These are phyloP conservation scores for Steatocranus sp. DNA, from an alignment of 2,797 vertebrate genomes.

Conservation along the genomic window DNA sequence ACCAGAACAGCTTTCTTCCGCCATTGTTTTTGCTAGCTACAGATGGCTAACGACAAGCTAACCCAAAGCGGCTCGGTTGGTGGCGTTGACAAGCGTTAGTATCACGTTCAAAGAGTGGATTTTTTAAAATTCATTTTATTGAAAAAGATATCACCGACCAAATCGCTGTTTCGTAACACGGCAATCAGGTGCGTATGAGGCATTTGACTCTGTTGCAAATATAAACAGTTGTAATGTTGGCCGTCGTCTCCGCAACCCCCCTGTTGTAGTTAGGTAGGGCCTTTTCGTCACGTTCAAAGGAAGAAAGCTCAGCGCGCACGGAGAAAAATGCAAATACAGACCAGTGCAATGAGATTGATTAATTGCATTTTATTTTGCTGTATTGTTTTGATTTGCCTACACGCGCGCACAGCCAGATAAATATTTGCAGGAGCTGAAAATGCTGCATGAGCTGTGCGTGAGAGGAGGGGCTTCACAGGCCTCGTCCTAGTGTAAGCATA, in stretches of 20 bases:
- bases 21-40: background rate
- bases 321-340: background rate
- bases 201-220: background rate
- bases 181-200: constrained; percentile 10
- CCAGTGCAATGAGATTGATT: accelerated
- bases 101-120: background rate
- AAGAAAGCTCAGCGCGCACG: background rate
- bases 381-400: background rate
- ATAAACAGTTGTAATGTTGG: background rate
- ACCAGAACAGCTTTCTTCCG: background rate
- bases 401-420: background rate
- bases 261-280: constrained; percentile 36
- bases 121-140: background rate
- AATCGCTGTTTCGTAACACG: background rate
- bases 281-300: constrained; percentile 9
- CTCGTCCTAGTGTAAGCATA: background rate
- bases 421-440: background rate
- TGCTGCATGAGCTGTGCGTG: background rate
- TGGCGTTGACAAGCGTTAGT: background rate
- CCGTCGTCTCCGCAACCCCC: constrained; percentile 29
- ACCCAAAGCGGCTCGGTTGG: background rate
- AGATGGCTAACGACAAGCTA: constrained; percentile 35
- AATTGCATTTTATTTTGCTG: accelerated
- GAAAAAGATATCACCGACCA: background rate
- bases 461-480: constrained; percentile 39